phyloP scores from a whole-genome alignment of 2,113 vertebrate species.

The Coptodon rendalli region DNA sequence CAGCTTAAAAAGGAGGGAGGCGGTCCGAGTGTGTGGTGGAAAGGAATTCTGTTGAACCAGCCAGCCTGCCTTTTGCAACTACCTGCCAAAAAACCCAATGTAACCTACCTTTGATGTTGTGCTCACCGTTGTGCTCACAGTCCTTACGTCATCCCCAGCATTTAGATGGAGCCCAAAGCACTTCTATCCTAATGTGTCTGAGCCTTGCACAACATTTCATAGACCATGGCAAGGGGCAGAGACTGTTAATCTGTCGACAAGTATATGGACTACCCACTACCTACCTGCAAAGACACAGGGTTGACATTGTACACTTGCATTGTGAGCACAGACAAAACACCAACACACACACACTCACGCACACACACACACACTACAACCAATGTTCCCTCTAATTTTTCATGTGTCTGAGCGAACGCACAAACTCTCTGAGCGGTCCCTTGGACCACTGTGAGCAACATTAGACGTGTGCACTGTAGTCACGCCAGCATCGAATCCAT shows the following conservation, averaged over 20 bases:
- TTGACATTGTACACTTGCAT: conserved; percentile 36
- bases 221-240: conserved; percentile 48
- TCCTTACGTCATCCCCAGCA: conserved; percentile 14
- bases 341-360: neutral
- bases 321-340: conserved; percentile 40
- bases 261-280: conserved; percentile 29
- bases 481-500: neutral
- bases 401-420: neutral
- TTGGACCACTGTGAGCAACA: neutral
- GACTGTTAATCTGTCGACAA: conserved; percentile 46
- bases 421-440: neutral
- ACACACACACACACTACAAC: neutral
- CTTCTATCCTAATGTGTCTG: conserved; percentile 5
- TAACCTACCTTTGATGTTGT: conserved; percentile 19
- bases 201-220: conserved; percentile 25
- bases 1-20: conserved; percentile 8
- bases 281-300: conserved; percentile 31
- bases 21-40: conserved; percentile 2
- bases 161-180: conserved; percentile 24
- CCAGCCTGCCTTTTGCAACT: conserved; percentile 42
- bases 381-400: neutral
- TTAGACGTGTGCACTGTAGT: neutral
- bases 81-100: conserved; percentile 20
- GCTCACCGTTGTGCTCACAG: neutral
- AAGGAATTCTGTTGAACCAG: conserved; percentile 18